Conservation (phyloP, 2,888 invertebrate genomes). For the Diadromus collaris region DNA sequence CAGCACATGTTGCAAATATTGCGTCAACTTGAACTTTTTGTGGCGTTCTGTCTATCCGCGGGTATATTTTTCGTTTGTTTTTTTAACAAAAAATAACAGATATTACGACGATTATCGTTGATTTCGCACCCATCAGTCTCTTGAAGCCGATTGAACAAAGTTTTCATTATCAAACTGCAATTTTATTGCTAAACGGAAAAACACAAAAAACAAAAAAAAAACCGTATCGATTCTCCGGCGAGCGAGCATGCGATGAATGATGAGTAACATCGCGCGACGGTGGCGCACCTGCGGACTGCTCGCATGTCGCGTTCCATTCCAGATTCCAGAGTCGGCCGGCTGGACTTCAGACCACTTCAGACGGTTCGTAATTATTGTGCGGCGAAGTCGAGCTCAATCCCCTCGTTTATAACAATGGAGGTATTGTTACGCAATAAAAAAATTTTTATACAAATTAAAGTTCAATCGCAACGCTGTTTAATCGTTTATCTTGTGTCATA, state of each 20-base stretch:
- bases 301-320: slow-evolving; percentile 11
- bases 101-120: neutral
- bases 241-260: neutral
- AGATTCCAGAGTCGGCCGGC: slow-evolving; percentile 36
- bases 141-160: neutral
- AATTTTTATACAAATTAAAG: neutral
- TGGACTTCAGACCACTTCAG: no score
- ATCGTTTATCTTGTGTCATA: slow-evolving; percentile 23
- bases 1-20: no score
- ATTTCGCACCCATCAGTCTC: neutral
- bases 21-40: no score
- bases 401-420: slow-evolving; percentile 67
- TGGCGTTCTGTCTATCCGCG: no score
- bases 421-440: slow-evolving; percentile 49
- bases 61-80: no score
- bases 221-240: neutral
- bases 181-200: neutral
- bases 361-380: slow-evolving; percentile 53
- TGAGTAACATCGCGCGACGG: neutral
- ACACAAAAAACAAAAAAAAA: slow-evolving; percentile 1
- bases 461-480: neutral
- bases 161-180: neutral
- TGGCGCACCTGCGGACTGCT: slow-evolving; percentile 33
- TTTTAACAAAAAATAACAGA: no score
- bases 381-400: slow-evolving; percentile 41